Evolutionary conservation across 2,797 vertebrate genomes (phyloP), one percentile per base, ranked within the genome.

Genomic region (Carduelis carduelis): DNA sequence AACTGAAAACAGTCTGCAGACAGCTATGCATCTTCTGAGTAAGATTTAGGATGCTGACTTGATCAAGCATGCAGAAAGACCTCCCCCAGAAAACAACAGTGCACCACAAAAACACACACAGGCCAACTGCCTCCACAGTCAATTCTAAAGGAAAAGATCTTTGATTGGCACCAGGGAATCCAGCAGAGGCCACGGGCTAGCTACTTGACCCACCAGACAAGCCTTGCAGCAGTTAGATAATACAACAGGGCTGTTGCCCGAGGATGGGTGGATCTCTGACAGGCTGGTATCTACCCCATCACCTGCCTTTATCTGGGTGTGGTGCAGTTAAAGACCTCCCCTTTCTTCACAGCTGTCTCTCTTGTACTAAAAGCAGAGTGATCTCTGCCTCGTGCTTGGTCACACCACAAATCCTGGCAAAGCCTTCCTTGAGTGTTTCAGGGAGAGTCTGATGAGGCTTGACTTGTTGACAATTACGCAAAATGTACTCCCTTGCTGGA

Each of bases 321-420:
- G 22, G 71, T 11, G 52, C 3, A 4, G n/a, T 27, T 17, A 41
- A 3, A 71, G 34, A 64, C 18, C 18, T 53, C 7, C 20, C 72
- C 17, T 39, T 70, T 52, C 41, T 47, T 63, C 64, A 65, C 11
- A 16, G 14, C 6, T 34, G 5, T 32, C 41, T 35, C 16, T 65
- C 49, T 43, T 20, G 9, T 27, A 30, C 18, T 72, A 49, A 61
- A 80, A 70, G 35, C 11, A 79, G 53, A 71, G 35, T 21, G n/a
- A 52, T 20, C 41, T 27, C 21, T 2, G 7, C 3, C 3, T 50
- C 0, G 0, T 20, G 11, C 44, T 65, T 37, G 17, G 15, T 53
- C 56, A 61, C 4, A 1, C 0, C 12, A 4, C 41, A 83, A 87
- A 66, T 20, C 21, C 27, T 32, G 9, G 5, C 1, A 3, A 85